Base-by-base conservation (phyloP, 2,888 invertebrate genomes). In the Agriopis leucophaearia region DNA sequence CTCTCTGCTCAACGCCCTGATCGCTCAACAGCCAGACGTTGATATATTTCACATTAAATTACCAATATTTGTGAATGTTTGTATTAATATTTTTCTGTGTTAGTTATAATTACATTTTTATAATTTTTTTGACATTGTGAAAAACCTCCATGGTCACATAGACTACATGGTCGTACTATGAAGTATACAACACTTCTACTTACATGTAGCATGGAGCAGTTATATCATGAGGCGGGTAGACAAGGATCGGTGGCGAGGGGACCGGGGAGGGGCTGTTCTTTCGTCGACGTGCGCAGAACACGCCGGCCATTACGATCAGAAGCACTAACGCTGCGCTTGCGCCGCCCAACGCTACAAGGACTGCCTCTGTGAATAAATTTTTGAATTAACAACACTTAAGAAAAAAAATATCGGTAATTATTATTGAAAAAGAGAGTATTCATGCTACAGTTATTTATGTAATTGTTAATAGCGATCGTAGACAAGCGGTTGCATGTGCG, bases 151-250 rank as follows among this genome's bases (percentile, higher is more conserved):
- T 10, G 10, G 38, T 40, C 8, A n/a, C n/a, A n/a, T n/a, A n/a
- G n/a, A n/a, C n/a, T n/a, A n/a, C n/a, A n/a, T n/a, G 10, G 38
- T 40, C 8, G 38, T 40, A 6, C 10, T 3, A 27, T 27, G 4
- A 27, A 4, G 27, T 27, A 5, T n/a, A n/a, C 6, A 8, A 1
- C 1, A 27, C 9, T 10, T 42, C n/a, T 76, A 95, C 95, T 95
- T 89, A 96, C 96, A 95, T 86, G 75, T 95, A 95, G 76, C 95
- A 95, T 0, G 95, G 95, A 0, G 94, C 92, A 8, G 92, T 81
- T 62, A 95, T 94, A 74, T 95, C 95, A 74, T 95, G 95, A 8
- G 95, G 95, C 0, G 96, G 96, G 85, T 95, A 96, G 71, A 96
- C 95, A 58, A 96, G 90, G 70, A 96, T 95, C 42, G 95, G 95